phyloP scores from a whole-genome alignment of 2,797 vertebrate species.

The Amblyopsis hoosieri region DNA sequence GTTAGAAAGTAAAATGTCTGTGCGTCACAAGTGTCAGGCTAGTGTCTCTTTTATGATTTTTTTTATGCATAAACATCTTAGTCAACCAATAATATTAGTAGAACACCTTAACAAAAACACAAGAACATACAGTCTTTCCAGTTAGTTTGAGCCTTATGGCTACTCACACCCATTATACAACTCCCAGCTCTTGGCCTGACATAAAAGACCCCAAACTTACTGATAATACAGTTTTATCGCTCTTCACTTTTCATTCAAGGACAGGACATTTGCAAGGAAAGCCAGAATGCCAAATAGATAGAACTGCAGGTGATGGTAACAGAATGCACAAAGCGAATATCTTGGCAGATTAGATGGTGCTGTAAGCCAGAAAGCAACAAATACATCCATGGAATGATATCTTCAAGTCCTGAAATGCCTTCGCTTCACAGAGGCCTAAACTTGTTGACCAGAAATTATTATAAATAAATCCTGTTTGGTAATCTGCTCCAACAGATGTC shows the following conservation, averaged over 20 bases:
- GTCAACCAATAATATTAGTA: neutral
- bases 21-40: too few relatives aligned
- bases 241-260: conserved; percentile 56
- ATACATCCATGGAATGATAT: conserved; percentile 27
- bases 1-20: too few relatives aligned
- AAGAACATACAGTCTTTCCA: neutral
- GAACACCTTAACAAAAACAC: neutral
- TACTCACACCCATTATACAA: conserved; percentile 13
- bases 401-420: conserved; percentile 19
- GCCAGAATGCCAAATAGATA: conserved; percentile 14
- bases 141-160: neutral
- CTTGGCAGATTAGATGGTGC: conserved; percentile 8
- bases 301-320: conserved; percentile 36
- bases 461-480: conserved; percentile 15
- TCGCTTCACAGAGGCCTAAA: conserved; percentile 21
- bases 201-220: conserved; percentile 38
- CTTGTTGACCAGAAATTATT: neutral
- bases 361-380: conserved; percentile 4
- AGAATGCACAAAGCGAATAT: conserved; percentile 5
- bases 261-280: conserved; percentile 30
- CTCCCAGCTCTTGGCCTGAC: conserved; percentile 30
- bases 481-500: neutral
- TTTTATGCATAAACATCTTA: too few relatives aligned
- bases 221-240: conserved; percentile 45
- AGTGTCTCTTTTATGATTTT: too few relatives aligned